These are phyloP conservation scores for Castor canadensis DNA, from an alignment of 2,113 vertebrate species.

Conservation along the genomic window DNA sequence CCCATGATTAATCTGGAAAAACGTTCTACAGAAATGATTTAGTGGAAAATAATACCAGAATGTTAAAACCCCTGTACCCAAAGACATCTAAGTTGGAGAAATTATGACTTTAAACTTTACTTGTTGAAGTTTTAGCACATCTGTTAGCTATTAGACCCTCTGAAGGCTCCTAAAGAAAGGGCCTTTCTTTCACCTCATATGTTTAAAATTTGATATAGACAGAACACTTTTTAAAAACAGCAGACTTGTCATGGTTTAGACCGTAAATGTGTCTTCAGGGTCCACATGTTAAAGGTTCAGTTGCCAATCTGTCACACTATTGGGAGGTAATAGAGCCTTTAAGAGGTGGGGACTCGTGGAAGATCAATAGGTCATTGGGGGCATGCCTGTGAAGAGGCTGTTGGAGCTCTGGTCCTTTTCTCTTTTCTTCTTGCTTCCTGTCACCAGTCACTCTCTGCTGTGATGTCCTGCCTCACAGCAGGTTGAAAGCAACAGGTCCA, in stretches of 20 bases:
- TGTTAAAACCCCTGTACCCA: background rate
- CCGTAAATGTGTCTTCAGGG: background rate
- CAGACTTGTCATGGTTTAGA: background rate
- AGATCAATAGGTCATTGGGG: background rate
- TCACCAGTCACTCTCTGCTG: no score
- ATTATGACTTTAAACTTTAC: background rate
- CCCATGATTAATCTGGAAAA: background rate
- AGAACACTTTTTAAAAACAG: background rate
- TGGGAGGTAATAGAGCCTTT: background rate
- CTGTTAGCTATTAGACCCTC: background rate
- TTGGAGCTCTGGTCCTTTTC: background rate
- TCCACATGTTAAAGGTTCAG: no score
- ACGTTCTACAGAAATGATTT: background rate
- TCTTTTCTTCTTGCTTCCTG: no score
- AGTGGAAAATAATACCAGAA: conserved; percentile 3
- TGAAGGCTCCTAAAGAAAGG: background rate
- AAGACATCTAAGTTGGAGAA: conserved; percentile 21
- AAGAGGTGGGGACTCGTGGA: no score
- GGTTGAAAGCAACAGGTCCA: background rate
- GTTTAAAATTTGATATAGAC: background rate
- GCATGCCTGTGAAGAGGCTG: no score
- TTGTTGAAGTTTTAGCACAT: background rate
- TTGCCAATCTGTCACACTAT: background rate
- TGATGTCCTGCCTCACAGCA: no score
- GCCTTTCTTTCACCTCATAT: background rate